Conservation (phyloP, 2,888 invertebrate species). For the Dascillus cervinus region DNA sequence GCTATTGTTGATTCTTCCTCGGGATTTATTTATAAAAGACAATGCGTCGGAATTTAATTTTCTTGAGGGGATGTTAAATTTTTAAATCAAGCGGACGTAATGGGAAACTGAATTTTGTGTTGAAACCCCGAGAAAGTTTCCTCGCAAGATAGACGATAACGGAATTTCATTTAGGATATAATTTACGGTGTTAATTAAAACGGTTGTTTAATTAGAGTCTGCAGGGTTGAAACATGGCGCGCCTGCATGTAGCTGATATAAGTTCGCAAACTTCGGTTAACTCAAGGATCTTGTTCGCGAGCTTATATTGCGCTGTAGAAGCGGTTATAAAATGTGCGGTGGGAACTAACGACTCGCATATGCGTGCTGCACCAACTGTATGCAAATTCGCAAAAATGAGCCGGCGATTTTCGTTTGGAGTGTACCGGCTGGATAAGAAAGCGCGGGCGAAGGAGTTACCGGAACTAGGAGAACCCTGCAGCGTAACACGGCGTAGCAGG, state of each 20-base stretch:
- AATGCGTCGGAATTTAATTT: no score
- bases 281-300: conserved; percentile 32
- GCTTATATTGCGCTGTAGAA: conserved; percentile 24
- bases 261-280: conserved; percentile 38
- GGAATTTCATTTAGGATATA: conserved; percentile 44
- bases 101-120: conserved; percentile 15
- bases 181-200: conserved; percentile 47
- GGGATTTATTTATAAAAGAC: conserved; percentile 16
- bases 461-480: conserved; percentile 20
- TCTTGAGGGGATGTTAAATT: no score
- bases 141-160: conserved; percentile 37
- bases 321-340: conserved; percentile 28
- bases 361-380: conserved; percentile 6
- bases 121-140: no score
- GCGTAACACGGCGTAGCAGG: conserved; percentile 23
- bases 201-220: conserved; percentile 45
- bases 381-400: not conserved
- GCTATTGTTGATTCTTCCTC: conserved; percentile 13
- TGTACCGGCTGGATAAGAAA: conserved; percentile 10
- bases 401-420: conserved; percentile 9
- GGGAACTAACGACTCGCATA: conserved; percentile 22
- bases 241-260: conserved; percentile 40
- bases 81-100: conserved; percentile 15
- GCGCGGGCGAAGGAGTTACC: conserved; percentile 13
- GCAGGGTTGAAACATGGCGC: conserved; percentile 39